Conservation (phyloP, 2,797 vertebrate genomes). For the Phalloptychus januarius region DNA sequence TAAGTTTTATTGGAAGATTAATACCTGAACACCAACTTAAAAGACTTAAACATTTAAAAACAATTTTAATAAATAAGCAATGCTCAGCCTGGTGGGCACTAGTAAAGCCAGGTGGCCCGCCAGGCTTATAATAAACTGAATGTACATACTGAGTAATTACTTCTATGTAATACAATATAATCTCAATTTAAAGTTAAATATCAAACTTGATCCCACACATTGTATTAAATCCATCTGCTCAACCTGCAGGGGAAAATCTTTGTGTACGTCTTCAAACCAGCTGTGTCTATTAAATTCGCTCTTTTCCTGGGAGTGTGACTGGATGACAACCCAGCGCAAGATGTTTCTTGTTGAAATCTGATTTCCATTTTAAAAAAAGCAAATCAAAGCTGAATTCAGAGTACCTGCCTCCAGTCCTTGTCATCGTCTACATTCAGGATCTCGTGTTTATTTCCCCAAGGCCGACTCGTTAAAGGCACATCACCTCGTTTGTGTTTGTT, state of each 20-base stretch:
- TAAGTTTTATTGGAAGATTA: no score
- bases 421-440: constrained; percentile 12
- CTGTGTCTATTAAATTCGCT: constrained; percentile 31
- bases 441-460: constrained; percentile 45
- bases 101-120: no score
- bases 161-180: not conserved
- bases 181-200: constrained; percentile 18
- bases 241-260: constrained; percentile 13
- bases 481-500: constrained; percentile 47
- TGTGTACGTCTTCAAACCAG: constrained; percentile 1
- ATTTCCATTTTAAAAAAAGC: constrained; percentile 11
- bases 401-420: constrained; percentile 18
- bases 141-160: not conserved
- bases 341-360: not conserved
- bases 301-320: constrained; percentile 10
- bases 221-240: constrained; percentile 17
- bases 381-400: constrained; percentile 45
- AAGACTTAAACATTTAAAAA: no score
- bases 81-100: no score
- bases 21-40: no score
- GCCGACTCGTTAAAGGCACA: constrained; percentile 9
- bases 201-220: constrained; percentile 21
- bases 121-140: not conserved
- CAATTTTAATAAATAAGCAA: no score
- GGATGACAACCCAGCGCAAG: constrained; percentile 6